phyloP scores from a whole-genome alignment of 2,797 vertebrate genomes.

The Tolypeutes matacus region DNA sequence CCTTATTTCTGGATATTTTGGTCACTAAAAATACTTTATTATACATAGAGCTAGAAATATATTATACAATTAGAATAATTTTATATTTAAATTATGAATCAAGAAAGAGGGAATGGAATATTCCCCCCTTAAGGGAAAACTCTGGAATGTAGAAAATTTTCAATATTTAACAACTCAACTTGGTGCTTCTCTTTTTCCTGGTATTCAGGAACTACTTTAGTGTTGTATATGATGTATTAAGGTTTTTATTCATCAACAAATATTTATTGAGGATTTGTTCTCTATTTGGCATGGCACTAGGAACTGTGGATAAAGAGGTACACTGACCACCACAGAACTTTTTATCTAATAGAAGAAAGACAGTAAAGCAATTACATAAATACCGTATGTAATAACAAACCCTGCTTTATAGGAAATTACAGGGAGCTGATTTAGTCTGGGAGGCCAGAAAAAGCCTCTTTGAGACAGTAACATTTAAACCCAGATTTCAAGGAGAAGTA shows the following conservation, averaged over 20 bases:
- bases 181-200: background rate
- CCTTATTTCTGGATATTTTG: slow-evolving; percentile 52
- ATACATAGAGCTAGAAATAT: background rate
- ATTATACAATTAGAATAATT: background rate
- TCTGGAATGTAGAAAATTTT: background rate
- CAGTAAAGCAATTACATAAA: background rate
- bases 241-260: background rate
- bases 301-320: background rate
- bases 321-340: background rate
- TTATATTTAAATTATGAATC: background rate
- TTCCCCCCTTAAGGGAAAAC: background rate
- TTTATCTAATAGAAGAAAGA: background rate
- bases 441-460: background rate
- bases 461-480: slow-evolving; percentile 27
- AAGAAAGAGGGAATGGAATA: slow-evolving; percentile 12
- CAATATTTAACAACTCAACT: background rate
- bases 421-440: background rate
- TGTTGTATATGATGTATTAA: background rate
- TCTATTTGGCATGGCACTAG: background rate
- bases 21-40: background rate
- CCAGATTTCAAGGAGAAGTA: background rate
- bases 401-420: slow-evolving; percentile 26
- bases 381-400: background rate
- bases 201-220: slow-evolving; percentile 8
- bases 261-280: background rate